Percentiles rank a stretch among this genome's conserved stretches.
phyloP scores from a whole-genome alignment of 2,113 vertebrate genomes.

The Muntiacus muntjak region DNA sequence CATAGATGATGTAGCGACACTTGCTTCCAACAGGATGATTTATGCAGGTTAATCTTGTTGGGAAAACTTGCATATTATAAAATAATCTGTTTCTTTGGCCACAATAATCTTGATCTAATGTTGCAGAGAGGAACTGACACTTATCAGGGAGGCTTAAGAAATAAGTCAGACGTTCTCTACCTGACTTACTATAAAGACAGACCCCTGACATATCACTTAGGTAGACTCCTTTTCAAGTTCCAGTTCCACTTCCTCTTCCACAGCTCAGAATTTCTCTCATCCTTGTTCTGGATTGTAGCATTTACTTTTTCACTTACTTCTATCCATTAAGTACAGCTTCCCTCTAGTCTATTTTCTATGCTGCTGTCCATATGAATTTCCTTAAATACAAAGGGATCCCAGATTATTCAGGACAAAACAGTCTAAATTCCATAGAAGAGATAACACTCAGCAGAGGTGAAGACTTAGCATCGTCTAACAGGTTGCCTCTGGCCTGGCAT shows the following conservation, averaged over 20 bases:
- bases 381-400: background rate
- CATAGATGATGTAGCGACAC: background rate
- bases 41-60: background rate
- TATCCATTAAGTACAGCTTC: background rate
- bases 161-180: constrained; percentile 30
- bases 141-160: constrained; percentile 11
- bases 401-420: background rate
- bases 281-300: background rate
- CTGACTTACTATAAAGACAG: constrained; percentile 31
- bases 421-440: background rate
- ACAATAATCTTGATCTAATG: background rate
- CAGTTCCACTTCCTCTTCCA: rapidly evolving
- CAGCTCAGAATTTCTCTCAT: background rate
- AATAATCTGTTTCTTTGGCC: background rate
- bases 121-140: background rate
- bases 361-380: background rate
- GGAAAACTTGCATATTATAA: background rate
- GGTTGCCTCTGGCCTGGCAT: background rate
- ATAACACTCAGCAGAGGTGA: background rate
- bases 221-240: background rate
- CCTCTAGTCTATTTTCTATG: background rate
- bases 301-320: background rate
- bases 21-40: background rate
- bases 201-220: background rate
- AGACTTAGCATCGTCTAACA: background rate